A percentile compares a stretch with the other conserved stretches of the same genome.
Evolutionary conservation across 2,113 vertebrate genomes (phyloP).

Genomic region (Leptosomus discolor): DNA sequence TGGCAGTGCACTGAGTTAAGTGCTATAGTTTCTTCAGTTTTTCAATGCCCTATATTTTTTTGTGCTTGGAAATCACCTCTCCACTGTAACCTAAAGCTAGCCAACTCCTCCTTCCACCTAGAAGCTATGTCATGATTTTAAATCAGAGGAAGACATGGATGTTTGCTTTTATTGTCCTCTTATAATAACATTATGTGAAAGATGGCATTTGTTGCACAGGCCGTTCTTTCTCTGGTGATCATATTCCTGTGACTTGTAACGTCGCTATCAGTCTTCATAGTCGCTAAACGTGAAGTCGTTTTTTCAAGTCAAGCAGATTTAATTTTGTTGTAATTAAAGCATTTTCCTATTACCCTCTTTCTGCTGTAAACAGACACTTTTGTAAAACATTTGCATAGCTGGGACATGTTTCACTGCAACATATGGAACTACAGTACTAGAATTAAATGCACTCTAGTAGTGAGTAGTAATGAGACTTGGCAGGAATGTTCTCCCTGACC

Average conservation of each 20-base stretch:
- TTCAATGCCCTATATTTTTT: background rate
- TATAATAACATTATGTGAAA: background rate
- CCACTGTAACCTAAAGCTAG: background rate
- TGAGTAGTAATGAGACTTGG: background rate
- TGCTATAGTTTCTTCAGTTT: background rate
- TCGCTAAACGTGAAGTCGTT: background rate
- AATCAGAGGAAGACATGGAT: background rate
- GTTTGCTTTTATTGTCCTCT: background rate
- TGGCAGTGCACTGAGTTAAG: background rate
- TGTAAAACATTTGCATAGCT: background rate
- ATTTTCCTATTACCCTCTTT: background rate
- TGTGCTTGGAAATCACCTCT: background rate
- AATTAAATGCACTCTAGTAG: background rate
- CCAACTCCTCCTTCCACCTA: background rate
- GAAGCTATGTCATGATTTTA: background rate
- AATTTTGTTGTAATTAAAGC: background rate
- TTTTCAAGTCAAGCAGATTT: background rate
- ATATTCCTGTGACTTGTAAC: background rate
- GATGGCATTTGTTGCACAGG: background rate
- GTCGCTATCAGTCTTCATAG: background rate
- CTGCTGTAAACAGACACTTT: background rate
- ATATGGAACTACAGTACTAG: rapidly evolving
- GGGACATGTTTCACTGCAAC: background rate
- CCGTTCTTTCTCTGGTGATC: background rate
- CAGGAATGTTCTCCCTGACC: background rate